Evolutionary conservation across 2,113 vertebrate genomes (phyloP).

Genomic region (Chroicocephalus ridibundus): DNA sequence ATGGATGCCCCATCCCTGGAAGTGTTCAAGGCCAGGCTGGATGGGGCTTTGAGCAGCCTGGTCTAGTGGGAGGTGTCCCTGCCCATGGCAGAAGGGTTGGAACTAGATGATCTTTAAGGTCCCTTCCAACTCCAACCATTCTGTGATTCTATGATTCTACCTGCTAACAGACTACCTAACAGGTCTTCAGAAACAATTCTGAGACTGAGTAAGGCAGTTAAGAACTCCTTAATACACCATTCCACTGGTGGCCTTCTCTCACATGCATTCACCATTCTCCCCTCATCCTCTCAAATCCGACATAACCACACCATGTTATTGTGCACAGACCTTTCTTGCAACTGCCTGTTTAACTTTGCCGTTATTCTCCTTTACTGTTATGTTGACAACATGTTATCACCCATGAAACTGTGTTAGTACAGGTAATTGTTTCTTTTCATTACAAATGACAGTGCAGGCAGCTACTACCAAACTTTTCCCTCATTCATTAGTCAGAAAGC

Average conservation of each 20-base stretch:
- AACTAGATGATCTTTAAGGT: too few species aligned
- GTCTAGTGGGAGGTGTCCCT: too few species aligned
- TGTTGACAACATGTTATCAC: neutral
- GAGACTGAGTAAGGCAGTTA: neutral
- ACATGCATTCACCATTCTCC: neutral
- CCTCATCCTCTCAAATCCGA: neutral
- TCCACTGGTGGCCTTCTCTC: neutral
- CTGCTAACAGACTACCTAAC: neutral
- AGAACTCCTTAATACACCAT: rapidly evolving
- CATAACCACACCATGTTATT: neutral
- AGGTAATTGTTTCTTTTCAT: neutral
- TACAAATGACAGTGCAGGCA: neutral
- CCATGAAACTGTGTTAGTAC: neutral
- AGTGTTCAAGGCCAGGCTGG: too few species aligned
- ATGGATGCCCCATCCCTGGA: too few species aligned
- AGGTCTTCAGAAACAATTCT: neutral
- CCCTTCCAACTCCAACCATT: too few species aligned
- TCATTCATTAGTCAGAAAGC: neutral
- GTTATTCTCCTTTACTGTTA: neutral
- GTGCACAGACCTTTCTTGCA: neutral
- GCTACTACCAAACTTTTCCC: neutral
- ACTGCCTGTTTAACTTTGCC: neutral
- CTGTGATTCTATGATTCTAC: neutral
- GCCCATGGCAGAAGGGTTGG: too few species aligned
- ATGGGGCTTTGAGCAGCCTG: too few species aligned